Evolutionary conservation across 2,797 vertebrate species (phyloP).

Genomic region (Parambassis ranga): DNA sequence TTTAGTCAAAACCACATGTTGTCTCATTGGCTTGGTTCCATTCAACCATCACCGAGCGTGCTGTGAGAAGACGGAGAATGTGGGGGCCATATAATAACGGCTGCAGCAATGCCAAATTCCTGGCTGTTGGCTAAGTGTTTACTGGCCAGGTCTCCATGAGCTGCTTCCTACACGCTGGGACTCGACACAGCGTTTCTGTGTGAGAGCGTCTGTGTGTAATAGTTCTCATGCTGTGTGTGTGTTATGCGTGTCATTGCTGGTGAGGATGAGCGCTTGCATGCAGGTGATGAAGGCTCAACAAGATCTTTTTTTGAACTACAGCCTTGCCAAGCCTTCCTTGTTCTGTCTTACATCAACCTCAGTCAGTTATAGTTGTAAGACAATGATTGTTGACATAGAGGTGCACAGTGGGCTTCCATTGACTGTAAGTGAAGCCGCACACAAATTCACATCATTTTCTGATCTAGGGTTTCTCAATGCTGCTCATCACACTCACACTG

Average conservation of each 20-base stretch:
- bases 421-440: background rate
- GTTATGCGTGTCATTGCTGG: background rate
- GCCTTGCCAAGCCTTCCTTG: constrained; percentile 24
- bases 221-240: background rate
- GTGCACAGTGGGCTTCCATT: constrained; percentile 10
- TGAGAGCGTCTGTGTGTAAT: background rate
- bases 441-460: constrained; percentile 5
- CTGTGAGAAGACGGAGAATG: constrained; percentile 29
- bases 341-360: constrained; percentile 47
- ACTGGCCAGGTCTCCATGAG: constrained; percentile 53
- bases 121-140: constrained; percentile 71
- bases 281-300: constrained; percentile 66
- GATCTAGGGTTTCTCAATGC: constrained; percentile 42
- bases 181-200: constrained; percentile 37
- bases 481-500: constrained; percentile 14
- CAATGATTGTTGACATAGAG: constrained; percentile 22
- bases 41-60: constrained; percentile 52
- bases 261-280: constrained; percentile 2
- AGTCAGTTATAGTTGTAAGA: constrained; percentile 33
- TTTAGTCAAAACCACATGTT: constrained; percentile 69
- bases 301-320: constrained; percentile 45
- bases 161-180: constrained; percentile 63
- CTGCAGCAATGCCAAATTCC: constrained; percentile 64
- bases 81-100: constrained; percentile 51
- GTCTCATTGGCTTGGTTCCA: constrained; percentile 47